Percentiles rank a stretch among this genome's conserved stretches.
phyloP scores from a whole-genome alignment of 1,140 invertebrate species.

The Trichonephila clavipes region DNA sequence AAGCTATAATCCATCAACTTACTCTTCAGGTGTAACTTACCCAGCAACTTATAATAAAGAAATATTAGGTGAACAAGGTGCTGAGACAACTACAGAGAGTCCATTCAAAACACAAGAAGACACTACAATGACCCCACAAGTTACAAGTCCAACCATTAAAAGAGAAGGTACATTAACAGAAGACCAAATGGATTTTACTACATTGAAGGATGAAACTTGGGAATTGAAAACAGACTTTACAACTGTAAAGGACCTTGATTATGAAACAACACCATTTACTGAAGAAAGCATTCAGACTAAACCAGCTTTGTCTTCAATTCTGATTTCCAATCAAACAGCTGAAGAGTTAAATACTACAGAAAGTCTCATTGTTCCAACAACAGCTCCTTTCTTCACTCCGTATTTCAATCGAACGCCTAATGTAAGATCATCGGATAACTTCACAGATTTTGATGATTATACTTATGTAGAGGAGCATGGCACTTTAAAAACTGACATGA shows the following conservation, averaged over 20 bases:
- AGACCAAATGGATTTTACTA: not conserved
- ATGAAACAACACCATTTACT: slow-evolving; percentile 14
- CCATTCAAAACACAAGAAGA: not conserved
- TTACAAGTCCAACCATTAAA: not conserved
- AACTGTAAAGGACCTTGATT: not conserved
- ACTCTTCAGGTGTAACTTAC: not conserved
- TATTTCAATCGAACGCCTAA: slow-evolving; percentile 52
- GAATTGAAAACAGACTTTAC: not conserved
- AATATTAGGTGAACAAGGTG: not conserved
- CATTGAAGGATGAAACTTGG: not conserved
- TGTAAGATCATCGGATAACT: slow-evolving; percentile 55
- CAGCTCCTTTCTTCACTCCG: not conserved
- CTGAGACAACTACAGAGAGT: not conserved
- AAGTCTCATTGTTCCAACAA: not conserved
- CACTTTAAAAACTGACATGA: slow-evolving; percentile 11
- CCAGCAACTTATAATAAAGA: not conserved
- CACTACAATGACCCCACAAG: not conserved
- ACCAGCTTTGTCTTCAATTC: not conserved
- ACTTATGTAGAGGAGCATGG: not conserved
- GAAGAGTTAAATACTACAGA: slow-evolving; percentile 11
- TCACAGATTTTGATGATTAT: slow-evolving; percentile 9
- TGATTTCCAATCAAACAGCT: not conserved
- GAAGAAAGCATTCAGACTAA: not conserved
- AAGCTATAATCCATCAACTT: not conserved
- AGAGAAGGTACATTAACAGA: slow-evolving; percentile 1